Conservation (phyloP, 2,888 invertebrate genomes). For the Apantesis nais region DNA sequence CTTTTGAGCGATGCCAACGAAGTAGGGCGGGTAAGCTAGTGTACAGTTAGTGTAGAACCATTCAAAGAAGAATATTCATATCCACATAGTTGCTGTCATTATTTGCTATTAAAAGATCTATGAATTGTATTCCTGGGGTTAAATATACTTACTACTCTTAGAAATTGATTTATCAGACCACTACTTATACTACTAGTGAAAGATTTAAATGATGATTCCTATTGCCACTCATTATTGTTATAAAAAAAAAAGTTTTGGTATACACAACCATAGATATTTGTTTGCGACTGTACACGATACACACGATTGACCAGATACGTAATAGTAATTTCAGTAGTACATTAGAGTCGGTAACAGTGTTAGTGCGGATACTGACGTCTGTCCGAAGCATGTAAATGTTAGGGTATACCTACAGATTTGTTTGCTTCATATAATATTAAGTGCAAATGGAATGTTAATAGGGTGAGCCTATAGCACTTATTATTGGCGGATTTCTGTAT, state of each 20-base stretch:
- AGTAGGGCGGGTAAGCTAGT: too few relatives aligned
- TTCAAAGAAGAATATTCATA: neutral
- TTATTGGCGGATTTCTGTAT: neutral
- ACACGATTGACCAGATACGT: neutral
- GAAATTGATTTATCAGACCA: neutral
- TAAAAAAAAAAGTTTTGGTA: too few relatives aligned
- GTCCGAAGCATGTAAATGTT: conserved; percentile 18
- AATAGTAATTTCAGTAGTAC: conserved; percentile 5
- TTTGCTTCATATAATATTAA: neutral
- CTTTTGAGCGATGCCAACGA: too few relatives aligned
- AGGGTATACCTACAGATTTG: neutral
- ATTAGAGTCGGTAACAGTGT: conserved; percentile 26
- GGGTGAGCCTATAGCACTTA: neutral
- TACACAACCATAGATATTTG: neutral
- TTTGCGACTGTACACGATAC: neutral
- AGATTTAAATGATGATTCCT: too few relatives aligned
- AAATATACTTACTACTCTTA: neutral
- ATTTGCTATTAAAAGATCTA: neutral
- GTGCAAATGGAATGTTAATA: neutral
- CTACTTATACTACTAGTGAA: too few relatives aligned
- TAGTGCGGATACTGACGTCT: conserved; percentile 29
- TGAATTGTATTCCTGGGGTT: neutral
- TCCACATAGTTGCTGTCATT: neutral
- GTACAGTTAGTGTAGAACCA: too few relatives aligned
- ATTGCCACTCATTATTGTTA: too few relatives aligned